phyloP scores from a whole-genome alignment of 2,797 vertebrate species.

The Philypnodon macrostomus region DNA sequence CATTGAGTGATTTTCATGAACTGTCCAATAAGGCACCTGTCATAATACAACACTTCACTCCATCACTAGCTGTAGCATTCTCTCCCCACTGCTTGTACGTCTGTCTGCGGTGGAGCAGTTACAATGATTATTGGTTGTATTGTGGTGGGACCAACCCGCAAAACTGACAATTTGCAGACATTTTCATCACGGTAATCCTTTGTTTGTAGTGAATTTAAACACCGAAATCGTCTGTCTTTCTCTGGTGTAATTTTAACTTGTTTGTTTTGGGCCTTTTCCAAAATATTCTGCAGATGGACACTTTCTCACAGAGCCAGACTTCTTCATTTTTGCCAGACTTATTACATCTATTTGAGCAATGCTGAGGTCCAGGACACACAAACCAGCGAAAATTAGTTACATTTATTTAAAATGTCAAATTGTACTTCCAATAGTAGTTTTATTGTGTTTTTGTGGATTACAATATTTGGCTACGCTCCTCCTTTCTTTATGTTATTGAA shows the following conservation, averaged over 20 bases:
- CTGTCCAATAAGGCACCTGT: slow-evolving; percentile 11
- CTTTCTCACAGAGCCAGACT: slow-evolving; percentile 67
- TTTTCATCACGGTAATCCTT: slow-evolving; percentile 64
- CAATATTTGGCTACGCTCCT: too few species aligned
- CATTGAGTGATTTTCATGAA: background rate
- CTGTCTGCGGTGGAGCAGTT: slow-evolving; percentile 26
- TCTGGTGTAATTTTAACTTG: slow-evolving; percentile 79
- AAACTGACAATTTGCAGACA: slow-evolving; percentile 55
- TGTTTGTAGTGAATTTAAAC: slow-evolving; percentile 68
- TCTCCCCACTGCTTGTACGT: slow-evolving; percentile 11
- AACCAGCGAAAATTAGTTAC: slow-evolving; percentile 32
- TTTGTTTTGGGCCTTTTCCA: slow-evolving; percentile 77
- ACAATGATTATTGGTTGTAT: slow-evolving; percentile 40
- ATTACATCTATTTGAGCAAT: slow-evolving; percentile 28
- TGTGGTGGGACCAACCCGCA: slow-evolving; percentile 53
- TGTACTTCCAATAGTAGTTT: too few species aligned
- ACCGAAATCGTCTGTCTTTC: slow-evolving; percentile 58
- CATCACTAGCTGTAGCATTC: background rate
- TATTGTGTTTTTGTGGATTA: too few species aligned
- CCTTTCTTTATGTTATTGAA: too few species aligned
- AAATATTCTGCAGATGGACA: slow-evolving; percentile 64
- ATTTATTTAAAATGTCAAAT: too few species aligned
- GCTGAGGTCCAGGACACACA: slow-evolving; percentile 19
- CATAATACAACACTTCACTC: background rate
- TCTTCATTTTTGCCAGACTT: slow-evolving; percentile 44